Conservation (phyloP, 2,113 vertebrate species). For the Maccullochella peelii region DNA sequence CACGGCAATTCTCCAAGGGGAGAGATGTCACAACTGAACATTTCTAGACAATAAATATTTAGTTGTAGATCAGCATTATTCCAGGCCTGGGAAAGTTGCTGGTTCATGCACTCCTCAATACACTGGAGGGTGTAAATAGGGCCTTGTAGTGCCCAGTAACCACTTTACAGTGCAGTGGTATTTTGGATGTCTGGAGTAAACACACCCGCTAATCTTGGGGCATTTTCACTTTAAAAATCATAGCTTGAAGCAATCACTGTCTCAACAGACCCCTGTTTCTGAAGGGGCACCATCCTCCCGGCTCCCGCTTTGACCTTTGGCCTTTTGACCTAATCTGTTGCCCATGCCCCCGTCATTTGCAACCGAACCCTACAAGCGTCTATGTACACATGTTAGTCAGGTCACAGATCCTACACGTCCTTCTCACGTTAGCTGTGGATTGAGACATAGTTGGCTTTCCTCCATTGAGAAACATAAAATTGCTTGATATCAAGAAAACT, state of each 20-base stretch:
- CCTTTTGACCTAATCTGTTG: constrained; percentile 41
- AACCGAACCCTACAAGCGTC: constrained; percentile 60
- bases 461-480: constrained; percentile 72
- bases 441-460: constrained; percentile 76
- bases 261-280: constrained; percentile 16
- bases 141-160: constrained; percentile 3
- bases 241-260: constrained; percentile 9
- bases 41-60: constrained; percentile 44
- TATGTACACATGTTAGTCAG: constrained; percentile 65
- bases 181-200: constrained; percentile 22
- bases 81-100: constrained; percentile 35
- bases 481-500: constrained; percentile 70
- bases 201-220: constrained; percentile 25
- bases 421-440: constrained; percentile 64
- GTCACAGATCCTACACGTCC: constrained; percentile 43
- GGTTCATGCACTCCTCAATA: constrained; percentile 27
- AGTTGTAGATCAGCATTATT: constrained; percentile 33
- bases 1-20: constrained; percentile 23
- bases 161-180: constrained; percentile 23
- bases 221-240: constrained; percentile 30
- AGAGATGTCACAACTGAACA: constrained; percentile 25
- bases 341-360: constrained; percentile 45
- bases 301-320: constrained; percentile 36
- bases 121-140: constrained; percentile 25
- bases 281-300: not conserved